Evolutionary conservation across 2,888 invertebrate genomes (phyloP), one percentile per base, ranked within the genome.

Genomic region (Drosophila nigritarsus): DNA sequence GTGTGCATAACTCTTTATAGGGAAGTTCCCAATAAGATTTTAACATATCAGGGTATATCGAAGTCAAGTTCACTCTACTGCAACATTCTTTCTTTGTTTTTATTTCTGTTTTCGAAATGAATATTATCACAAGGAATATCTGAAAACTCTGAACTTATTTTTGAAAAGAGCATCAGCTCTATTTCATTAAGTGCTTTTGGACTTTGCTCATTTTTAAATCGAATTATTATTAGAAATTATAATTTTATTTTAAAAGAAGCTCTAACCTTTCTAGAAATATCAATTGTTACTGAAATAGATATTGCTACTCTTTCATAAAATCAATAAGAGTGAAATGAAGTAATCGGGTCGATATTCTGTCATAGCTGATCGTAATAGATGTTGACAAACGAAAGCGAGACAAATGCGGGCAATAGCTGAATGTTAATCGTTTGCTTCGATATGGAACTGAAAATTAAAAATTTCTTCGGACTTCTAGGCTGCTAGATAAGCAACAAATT

Each of bases 401-500:
- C 13, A 20, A 1, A 45, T 20, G 7, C 20, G 3, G 13, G 3
- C 2, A 7, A 7, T 20, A 20, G 20, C 7, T 45, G 13, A 45
- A 20, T 20, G 7, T 45, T 13, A 45, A 3, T 20, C 45, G 20
- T 20, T 15, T 45, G 20, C 7, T 45, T 45, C 7, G 15, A 20
- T 45, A 8, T 24, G 20, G 2, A 45, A 24, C 13, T 20, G 20
- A 24, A 45, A 15, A 8, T 24, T 0, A 24, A 2, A 9, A 2
- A 15, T 36, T 24, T 20, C 9, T 11, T 15, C 18, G n/a, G 40
- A 13, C 15, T 18, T 2, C 40, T 18, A 20, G 13, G 55, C 36
- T 20, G 15, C 27, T 24, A 11, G 40, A 58, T 63, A 69, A 77
- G 55, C 73, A 59, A 55, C 9, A 82, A 73, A 59, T 62, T 34